Percentiles rank a stretch among this genome's conserved stretches.
phyloP scores from a whole-genome alignment of 2,113 vertebrate species.

The Callopanchax toddi region DNA sequence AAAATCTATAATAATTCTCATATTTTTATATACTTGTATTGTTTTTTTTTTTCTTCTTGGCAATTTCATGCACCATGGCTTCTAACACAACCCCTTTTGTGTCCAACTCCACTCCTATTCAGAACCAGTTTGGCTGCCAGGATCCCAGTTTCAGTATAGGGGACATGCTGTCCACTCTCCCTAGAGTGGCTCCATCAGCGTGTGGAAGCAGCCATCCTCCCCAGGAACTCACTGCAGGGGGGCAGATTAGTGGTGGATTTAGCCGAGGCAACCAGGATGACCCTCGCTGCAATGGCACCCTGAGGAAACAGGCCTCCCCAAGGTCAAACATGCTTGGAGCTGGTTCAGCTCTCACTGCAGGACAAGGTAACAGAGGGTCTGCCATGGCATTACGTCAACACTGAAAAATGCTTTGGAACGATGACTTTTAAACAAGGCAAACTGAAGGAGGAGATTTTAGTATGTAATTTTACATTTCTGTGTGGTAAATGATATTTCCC shows the following conservation, averaged over 20 bases:
- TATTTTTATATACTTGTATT: neutral
- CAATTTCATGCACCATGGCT: neutral
- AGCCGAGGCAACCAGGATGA: slow-evolving; percentile 76
- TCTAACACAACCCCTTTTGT: neutral
- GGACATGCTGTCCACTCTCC: slow-evolving; percentile 80
- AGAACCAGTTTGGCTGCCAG: slow-evolving; percentile 94
- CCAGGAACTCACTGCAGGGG: slow-evolving; percentile 78
- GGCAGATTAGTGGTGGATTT: slow-evolving; percentile 77
- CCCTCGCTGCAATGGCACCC: slow-evolving; percentile 91
- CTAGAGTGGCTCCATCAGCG: slow-evolving; percentile 76
- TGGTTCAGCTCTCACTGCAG: slow-evolving; percentile 41
- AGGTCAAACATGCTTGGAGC: slow-evolving; percentile 67
- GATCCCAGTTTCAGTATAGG: slow-evolving; percentile 86
- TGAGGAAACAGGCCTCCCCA: slow-evolving; percentile 86
- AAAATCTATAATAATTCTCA: no score
- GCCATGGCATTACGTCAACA: no score
- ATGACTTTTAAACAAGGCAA: no score
- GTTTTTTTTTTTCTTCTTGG: no score
- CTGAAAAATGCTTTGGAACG: no score
- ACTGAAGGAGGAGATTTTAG: no score
- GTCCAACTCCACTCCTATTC: slow-evolving; percentile 23
- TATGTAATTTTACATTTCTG: no score
- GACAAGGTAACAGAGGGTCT: slow-evolving; percentile 55
- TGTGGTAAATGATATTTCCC: neutral
- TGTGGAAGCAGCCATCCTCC: slow-evolving; percentile 71